Evolutionary conservation across 2,797 vertebrate genomes (phyloP).

Genomic region (Margarornis squamiger): DNA sequence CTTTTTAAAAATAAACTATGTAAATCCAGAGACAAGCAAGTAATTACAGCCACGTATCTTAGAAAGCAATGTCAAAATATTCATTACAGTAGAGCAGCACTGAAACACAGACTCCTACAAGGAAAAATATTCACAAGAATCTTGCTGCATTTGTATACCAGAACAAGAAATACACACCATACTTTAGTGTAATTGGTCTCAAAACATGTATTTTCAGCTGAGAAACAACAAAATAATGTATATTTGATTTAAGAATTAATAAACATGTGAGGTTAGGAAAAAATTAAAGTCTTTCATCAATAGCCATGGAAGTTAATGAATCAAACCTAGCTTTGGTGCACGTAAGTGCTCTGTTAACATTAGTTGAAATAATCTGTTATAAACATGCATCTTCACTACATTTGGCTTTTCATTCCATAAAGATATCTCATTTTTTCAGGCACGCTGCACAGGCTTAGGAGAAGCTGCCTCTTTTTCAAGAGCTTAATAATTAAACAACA

Average conservation of each 20-base stretch:
- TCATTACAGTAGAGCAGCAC: neutral
- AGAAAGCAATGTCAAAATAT: neutral
- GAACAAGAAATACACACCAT: neutral
- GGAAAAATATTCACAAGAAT: neutral
- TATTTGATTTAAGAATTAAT: slow-evolving; percentile 61
- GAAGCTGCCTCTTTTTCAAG: neutral
- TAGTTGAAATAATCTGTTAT: neutral
- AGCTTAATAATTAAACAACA: neutral
- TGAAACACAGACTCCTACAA: neutral
- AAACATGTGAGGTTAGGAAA: neutral
- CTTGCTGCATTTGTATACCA: neutral
- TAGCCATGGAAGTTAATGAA: neutral
- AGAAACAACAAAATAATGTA: neutral
- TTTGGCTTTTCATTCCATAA: neutral
- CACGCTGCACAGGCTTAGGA: neutral
- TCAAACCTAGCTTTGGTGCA: neutral
- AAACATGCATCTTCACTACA: neutral
- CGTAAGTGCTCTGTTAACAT: neutral
- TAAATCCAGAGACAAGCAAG: neutral
- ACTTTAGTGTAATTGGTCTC: slow-evolving; percentile 48
- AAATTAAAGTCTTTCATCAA: slow-evolving; percentile 48
- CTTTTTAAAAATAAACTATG: neutral
- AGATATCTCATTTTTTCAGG: neutral
- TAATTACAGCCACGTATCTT: neutral
- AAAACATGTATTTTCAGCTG: neutral